Base-by-base conservation (phyloP, 2,797 vertebrate species). In the Sebastes cheni region DNA sequence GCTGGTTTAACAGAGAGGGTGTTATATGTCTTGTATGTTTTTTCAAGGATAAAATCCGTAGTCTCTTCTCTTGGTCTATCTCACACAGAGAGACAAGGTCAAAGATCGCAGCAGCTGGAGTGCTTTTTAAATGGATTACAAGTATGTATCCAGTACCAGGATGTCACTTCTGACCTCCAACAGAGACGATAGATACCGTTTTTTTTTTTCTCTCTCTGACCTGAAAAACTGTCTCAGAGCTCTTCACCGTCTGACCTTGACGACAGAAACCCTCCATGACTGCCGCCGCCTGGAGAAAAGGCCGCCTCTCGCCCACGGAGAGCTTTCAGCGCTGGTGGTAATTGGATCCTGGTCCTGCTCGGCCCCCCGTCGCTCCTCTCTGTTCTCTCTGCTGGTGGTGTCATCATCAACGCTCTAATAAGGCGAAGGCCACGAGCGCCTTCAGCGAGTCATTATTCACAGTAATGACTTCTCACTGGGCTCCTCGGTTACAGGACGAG, bases 381-480 rank as follows among this genome's bases (percentile, higher is more conserved):
- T 78, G 72, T 79, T 79, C 78, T 83, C 88, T 67, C 74, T 50
- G 85, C 82, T 74, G 75, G 83, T 84, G 71, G 85, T 80, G 83
- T 89, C 89, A 85, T 85, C 86, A 88, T 84, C 84, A 82, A 82
- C 65, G 71, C 77, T 79, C 81, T 91, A 89, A 94, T 93, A 88
- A 91, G 91, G 90, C 87, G 59, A 80, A 83, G 88, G 89, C 86
- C 84, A 62, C 67, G 4, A 86, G 75, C 55, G 78, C 91, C 91
- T 84, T 77, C 75, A 89, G 92, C 81, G 60, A 82, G 85, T 89
- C 89, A 91, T 95, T 92, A 92, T 90, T 94, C 90, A 91, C 83
- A 81, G 87, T 87, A 90, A 92, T 92, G 88, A 91, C 85, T 89
- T 82, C 25, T 74, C 65, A 73, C 82, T 72, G 42, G 6, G 64